Percentiles rank a stretch among this genome's conserved stretches.
Evolutionary conservation across 2,113 vertebrate genomes (phyloP).

Genomic region (Xenopus borealis): DNA sequence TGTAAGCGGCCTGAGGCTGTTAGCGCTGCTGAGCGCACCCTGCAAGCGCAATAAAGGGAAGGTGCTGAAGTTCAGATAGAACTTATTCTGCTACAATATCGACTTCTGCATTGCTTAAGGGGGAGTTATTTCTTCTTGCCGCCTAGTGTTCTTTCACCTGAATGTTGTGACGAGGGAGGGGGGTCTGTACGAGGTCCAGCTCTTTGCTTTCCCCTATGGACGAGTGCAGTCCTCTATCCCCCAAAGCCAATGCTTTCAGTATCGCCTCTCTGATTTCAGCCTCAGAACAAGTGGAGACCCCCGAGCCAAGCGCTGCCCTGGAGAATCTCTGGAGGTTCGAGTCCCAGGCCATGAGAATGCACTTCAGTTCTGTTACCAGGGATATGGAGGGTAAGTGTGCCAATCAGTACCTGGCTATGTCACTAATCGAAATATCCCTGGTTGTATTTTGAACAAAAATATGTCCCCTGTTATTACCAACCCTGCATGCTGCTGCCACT

Average conservation of each 20-base stretch:
- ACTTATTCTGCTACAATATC: neutral
- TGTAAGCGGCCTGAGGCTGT: neutral
- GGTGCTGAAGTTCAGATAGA: conserved; percentile 10
- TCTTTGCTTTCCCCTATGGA: conserved; percentile 79
- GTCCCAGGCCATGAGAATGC: conserved; percentile 80
- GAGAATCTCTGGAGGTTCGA: conserved; percentile 63
- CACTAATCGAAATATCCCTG: conserved; percentile 9
- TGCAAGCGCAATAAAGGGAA: neutral
- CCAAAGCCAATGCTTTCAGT: conserved; percentile 94
- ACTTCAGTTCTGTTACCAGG: conserved; percentile 97
- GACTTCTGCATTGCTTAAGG: neutral
- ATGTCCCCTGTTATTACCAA: neutral
- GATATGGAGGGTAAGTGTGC: conserved; percentile 93
- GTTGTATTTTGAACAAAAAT: neutral
- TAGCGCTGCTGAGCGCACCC: neutral
- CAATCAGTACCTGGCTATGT: conserved; percentile 17
- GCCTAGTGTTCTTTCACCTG: neutral
- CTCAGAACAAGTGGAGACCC: conserved; percentile 72
- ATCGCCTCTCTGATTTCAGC: conserved; percentile 96
- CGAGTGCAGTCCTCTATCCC: conserved; percentile 87
- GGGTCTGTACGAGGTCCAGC: neutral
- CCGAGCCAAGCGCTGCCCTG: conserved; percentile 69
- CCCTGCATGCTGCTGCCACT: neutral
- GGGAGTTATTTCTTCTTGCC: neutral
- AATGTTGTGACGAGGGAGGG: conserved; percentile 7